Conservation (phyloP, 2,113 vertebrate genomes). For the Thamnophis sirtalis region DNA sequence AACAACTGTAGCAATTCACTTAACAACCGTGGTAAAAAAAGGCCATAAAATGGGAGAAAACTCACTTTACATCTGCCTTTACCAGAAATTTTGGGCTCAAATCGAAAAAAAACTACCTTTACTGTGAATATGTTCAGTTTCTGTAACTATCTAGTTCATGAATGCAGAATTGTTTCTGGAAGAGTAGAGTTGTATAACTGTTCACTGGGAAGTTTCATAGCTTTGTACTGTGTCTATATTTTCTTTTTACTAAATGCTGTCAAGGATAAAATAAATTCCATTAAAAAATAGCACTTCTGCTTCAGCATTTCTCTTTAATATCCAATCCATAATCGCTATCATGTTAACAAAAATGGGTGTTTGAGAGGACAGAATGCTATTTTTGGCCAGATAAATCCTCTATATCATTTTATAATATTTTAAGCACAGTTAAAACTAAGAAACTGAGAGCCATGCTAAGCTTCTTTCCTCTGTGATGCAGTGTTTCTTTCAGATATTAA, state of each 20-base stretch:
- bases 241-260: neutral
- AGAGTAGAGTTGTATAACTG: neutral
- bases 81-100: neutral
- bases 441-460: neutral
- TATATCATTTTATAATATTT: neutral
- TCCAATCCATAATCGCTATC: neutral
- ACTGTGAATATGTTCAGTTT: neutral
- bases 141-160: neutral
- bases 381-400: neutral
- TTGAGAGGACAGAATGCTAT: neutral
- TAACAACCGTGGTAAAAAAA: neutral
- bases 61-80: neutral
- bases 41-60: neutral
- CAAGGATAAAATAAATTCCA: neutral
- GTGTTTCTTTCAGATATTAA: neutral
- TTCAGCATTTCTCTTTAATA: neutral
- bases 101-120: neutral
- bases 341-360: neutral
- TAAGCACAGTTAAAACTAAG: neutral
- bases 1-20: neutral
- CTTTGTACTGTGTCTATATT: neutral
- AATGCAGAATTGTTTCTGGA: neutral
- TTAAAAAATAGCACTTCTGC: neutral
- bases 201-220: neutral
- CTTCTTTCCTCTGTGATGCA: neutral